These are phyloP conservation scores for Carettochelys insculpta DNA, from an alignment of 2,113 vertebrate species.

Conservation along the genomic window DNA sequence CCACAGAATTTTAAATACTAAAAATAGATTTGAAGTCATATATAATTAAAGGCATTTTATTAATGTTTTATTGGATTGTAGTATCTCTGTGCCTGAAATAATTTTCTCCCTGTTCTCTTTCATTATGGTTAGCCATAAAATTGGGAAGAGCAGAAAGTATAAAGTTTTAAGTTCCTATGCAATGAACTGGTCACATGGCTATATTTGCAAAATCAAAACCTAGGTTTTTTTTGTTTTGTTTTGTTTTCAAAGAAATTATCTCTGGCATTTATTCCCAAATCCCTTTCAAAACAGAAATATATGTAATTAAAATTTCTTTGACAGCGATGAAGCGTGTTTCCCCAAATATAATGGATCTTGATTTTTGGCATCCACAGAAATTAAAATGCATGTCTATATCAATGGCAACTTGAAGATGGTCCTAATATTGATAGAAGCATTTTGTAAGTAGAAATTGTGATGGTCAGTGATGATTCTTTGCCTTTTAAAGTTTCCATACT, in stretches of 20 bases:
- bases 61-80: background rate
- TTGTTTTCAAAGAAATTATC: conserved; percentile 52
- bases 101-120: background rate
- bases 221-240: too few relatives aligned
- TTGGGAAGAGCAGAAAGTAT: background rate
- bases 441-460: background rate
- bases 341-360: background rate
- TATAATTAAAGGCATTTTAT: background rate
- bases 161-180: background rate
- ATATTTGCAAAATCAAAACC: conserved; percentile 47
- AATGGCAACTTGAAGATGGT: background rate
- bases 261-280: conserved; percentile 42
- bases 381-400: background rate
- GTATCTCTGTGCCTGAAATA: background rate
- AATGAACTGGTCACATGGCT: conserved; percentile 21
- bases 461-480: background rate
- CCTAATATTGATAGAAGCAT: background rate
- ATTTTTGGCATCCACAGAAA: background rate
- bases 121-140: conserved; percentile 39
- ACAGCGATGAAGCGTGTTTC: conserved; percentile 27
- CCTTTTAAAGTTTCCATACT: background rate
- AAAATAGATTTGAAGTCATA: background rate
- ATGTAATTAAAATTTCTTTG: conserved; percentile 50
- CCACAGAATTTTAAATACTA: background rate
- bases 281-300: conserved; percentile 46